Percentiles rank a stretch among this genome's conserved stretches.
phyloP scores from a whole-genome alignment of 1,140 invertebrate genomes.

The Orius insidiosus region DNA sequence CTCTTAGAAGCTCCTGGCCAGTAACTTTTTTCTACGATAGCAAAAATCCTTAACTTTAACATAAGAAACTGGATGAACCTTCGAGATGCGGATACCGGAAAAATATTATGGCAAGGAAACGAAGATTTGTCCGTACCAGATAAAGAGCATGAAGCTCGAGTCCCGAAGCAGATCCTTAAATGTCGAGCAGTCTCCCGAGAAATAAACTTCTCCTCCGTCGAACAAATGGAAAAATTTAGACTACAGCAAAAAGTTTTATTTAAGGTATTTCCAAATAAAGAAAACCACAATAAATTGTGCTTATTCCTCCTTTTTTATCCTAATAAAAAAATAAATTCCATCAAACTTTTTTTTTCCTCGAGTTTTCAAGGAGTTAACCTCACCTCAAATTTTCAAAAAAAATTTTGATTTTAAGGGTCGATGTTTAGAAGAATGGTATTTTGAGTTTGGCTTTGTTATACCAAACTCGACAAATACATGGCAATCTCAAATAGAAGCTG shows the following conservation, averaged over 20 bases:
- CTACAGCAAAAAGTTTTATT: constrained; percentile 82
- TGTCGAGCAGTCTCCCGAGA: constrained; percentile 90
- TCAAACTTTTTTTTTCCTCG: too few species aligned
- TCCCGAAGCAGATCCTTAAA: constrained; percentile 92
- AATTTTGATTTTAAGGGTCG: constrained; percentile 38
- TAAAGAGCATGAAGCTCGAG: constrained; percentile 85
- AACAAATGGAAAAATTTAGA: constrained; percentile 91
- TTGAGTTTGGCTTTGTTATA: constrained; percentile 98
- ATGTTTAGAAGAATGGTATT: constrained; percentile 92
- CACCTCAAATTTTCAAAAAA: too few species aligned
- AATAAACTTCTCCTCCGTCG: constrained; percentile 95
- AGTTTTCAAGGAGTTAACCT: too few species aligned
- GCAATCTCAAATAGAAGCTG: constrained; percentile 95
- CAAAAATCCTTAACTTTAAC: constrained; percentile 3
- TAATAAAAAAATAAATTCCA: too few species aligned
- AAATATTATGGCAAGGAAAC: constrained; percentile 92
- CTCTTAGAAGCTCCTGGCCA: constrained; percentile 4
- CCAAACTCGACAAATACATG: constrained; percentile 98
- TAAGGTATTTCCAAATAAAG: constrained; percentile 31
- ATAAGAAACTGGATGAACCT: constrained; percentile 96
- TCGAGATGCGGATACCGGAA: constrained; percentile 85
- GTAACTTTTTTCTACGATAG: not conserved
- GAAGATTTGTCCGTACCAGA: constrained; percentile 86
- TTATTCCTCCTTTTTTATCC: too few species aligned
- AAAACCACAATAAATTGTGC: not conserved